These are phyloP conservation scores for Drosophila kurseongensis DNA, from an alignment of 1,140 invertebrate genomes.

Conservation along the genomic window DNA sequence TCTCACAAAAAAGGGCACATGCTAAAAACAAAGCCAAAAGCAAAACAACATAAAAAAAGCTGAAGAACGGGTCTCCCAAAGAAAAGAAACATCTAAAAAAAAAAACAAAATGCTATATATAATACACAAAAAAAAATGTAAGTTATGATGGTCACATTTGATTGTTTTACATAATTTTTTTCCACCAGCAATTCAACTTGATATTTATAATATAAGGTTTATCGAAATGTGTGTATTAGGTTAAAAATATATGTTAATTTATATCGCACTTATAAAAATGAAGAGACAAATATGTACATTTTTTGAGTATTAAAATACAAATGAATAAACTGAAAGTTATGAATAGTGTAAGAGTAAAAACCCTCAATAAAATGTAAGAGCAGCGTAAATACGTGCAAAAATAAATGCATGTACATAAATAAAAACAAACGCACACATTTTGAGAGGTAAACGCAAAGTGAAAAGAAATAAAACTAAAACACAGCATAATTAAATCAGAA, in stretches of 20 bases:
- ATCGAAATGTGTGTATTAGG: no score
- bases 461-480: not conserved
- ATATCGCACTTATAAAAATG: no score
- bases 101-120: not conserved
- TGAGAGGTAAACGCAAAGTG: not conserved
- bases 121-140: not conserved
- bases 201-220: no score
- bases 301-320: no score
- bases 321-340: no score
- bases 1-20: constrained; percentile 62
- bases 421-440: not conserved
- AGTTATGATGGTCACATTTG: not conserved
- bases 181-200: no score
- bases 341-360: no score
- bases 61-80: constrained; percentile 48
- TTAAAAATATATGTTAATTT: no score
- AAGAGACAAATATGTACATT: no score
- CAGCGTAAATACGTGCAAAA: not conserved
- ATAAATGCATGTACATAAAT: not conserved
- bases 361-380: no score
- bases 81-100: constrained; percentile 8
- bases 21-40: constrained; percentile 73
- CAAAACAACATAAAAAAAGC: constrained; percentile 57
- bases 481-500: not conserved
- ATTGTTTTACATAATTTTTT: no score